phyloP scores from a whole-genome alignment of 2,888 invertebrate species.

The Agrochola macilenta region DNA sequence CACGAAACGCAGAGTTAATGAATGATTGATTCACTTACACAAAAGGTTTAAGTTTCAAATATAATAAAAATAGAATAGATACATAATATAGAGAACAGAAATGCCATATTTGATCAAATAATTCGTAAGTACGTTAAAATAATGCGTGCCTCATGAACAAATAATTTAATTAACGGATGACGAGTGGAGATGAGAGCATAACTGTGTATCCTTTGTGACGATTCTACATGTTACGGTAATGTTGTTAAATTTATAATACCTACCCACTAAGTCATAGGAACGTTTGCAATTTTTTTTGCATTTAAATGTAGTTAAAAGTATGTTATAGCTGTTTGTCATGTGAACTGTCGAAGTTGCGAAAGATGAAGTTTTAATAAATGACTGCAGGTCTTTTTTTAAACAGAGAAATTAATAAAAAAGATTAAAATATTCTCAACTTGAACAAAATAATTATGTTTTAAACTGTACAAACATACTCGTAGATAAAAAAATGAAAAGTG shows the following conservation, averaged over 20 bases:
- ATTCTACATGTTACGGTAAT: slow-evolving; percentile 13
- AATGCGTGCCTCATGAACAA: slow-evolving; percentile 47
- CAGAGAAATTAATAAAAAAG: no score
- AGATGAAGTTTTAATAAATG: background rate
- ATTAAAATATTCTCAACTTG: background rate
- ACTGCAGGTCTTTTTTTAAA: background rate
- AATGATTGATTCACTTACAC: background rate
- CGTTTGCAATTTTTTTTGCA: slow-evolving; percentile 9
- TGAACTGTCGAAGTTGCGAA: background rate
- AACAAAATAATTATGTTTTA: slow-evolving; percentile 18
- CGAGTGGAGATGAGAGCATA: slow-evolving; percentile 56
- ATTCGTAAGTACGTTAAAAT: slow-evolving; percentile 15
- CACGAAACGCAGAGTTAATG: background rate
- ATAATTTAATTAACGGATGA: slow-evolving; percentile 54
- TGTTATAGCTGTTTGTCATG: background rate
- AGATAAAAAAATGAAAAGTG: slow-evolving; percentile 15
- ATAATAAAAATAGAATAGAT: background rate
- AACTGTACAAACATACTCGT: background rate
- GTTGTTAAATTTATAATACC: slow-evolving; percentile 15
- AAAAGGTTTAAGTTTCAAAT: background rate
- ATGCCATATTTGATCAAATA: slow-evolving; percentile 7
- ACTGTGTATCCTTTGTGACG: slow-evolving; percentile 52
- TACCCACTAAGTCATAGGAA: slow-evolving; percentile 6
- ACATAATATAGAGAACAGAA: background rate
- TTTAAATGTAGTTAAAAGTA: background rate